Percentiles rank a stretch among this genome's conserved stretches.
Conservation (phyloP, 2,113 vertebrate species). For the Indri indri region DNA sequence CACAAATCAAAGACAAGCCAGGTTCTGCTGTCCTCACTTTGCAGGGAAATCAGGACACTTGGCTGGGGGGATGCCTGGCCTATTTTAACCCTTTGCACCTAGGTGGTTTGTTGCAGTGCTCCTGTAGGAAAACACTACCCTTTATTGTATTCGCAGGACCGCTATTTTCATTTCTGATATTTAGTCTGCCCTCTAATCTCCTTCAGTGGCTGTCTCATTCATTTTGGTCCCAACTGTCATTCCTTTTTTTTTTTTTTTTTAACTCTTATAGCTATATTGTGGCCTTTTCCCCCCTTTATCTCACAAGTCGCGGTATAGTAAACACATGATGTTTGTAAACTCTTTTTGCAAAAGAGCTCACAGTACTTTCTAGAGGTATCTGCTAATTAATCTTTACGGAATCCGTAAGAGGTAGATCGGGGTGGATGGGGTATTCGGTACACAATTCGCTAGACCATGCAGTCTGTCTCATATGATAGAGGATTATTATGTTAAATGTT, state of each 20-base stretch:
- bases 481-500: conserved; percentile 64
- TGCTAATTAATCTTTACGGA: conserved; percentile 68
- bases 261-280: background rate
- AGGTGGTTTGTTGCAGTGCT: background rate
- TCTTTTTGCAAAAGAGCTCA: background rate
- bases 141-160: background rate
- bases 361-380: conserved; percentile 22
- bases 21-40: background rate
- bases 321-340: background rate
- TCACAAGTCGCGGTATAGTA: background rate
- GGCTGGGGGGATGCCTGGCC: background rate
- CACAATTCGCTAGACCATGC: background rate
- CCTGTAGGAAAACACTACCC: background rate
- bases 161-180: background rate
- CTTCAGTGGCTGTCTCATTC: background rate
- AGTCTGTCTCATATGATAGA: conserved; percentile 26
- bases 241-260: background rate
- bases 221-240: background rate
- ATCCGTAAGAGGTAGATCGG: background rate
- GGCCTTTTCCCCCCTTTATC: background rate
- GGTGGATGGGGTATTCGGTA: background rate
- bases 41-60: background rate
- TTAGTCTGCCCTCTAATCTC: background rate
- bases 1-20: background rate
- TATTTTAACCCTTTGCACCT: background rate